phyloP scores from a whole-genome alignment of 2,888 invertebrate genomes.

The Tryphoninae sp. region DNA sequence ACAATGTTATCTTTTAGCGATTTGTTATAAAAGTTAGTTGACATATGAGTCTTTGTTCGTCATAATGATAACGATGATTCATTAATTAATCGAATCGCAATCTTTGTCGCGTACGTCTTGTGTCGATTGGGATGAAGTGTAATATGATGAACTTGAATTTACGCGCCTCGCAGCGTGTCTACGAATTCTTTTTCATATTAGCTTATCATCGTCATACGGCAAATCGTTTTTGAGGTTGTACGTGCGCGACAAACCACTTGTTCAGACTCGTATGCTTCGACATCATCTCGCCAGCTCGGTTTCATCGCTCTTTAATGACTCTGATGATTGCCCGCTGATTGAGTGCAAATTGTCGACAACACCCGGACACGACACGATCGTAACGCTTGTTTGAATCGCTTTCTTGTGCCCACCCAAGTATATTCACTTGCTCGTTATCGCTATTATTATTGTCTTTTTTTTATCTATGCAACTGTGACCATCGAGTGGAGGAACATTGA shows the following conservation, averaged over 20 bases:
- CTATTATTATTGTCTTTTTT: slow-evolving; percentile 24
- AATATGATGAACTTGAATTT: neutral
- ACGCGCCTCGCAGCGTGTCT: neutral
- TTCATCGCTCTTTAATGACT: slow-evolving; percentile 26
- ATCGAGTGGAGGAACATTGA: neutral
- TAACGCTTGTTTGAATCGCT: slow-evolving; percentile 32
- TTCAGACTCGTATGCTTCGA: neutral
- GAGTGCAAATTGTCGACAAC: slow-evolving; percentile 53
- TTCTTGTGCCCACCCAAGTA: slow-evolving; percentile 27
- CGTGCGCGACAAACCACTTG: neutral
- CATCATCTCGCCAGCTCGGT: slow-evolving; percentile 13
- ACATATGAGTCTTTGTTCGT: too few species aligned
- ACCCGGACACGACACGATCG: slow-evolving; percentile 33
- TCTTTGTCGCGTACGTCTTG: neutral
- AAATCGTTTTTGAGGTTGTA: too few species aligned
- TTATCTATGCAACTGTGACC: neutral
- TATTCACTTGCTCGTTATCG: neutral
- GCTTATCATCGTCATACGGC: too few species aligned
- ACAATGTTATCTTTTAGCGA: too few species aligned
- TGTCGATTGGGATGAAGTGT: neutral
- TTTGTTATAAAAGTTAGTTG: too few species aligned
- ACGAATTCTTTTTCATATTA: neutral
- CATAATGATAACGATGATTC: too few species aligned
- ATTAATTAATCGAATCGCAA: too few species aligned
- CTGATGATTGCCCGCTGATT: slow-evolving; percentile 56